phyloP scores from a whole-genome alignment of 2,888 invertebrate species.

The Conomelus anceps region DNA sequence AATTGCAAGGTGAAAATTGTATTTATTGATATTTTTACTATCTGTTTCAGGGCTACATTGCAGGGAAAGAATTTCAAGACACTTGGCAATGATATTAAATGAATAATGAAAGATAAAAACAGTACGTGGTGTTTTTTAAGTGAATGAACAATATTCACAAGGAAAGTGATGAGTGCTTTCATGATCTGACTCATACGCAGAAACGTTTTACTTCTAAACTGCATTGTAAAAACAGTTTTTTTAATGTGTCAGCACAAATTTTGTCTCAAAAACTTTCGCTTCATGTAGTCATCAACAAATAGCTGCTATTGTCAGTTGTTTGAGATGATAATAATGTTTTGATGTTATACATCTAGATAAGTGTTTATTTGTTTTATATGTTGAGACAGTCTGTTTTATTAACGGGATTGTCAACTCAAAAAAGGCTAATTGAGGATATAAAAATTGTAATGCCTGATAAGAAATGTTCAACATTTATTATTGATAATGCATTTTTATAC shows the following conservation, averaged over 20 bases:
- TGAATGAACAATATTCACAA: neutral
- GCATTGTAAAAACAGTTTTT: neutral
- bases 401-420: neutral
- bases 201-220: neutral
- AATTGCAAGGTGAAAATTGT: neutral
- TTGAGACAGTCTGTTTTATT: neutral
- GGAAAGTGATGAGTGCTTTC: neutral
- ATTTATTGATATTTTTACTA: no score
- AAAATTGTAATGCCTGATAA: neutral
- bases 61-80: conserved; percentile 3
- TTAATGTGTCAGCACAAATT: neutral
- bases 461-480: neutral
- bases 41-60: neutral
- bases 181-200: neutral
- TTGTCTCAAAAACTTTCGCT: neutral
- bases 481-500: neutral
- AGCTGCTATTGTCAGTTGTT: neutral
- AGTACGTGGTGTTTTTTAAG: neutral
- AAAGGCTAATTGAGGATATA: neutral
- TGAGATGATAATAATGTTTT: neutral
- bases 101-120: neutral
- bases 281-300: neutral
- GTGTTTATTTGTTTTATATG: neutral
- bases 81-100: neutral
- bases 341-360: neutral